These are phyloP conservation scores for Mechanitis messenoides DNA, from an alignment of 2,888 invertebrate species.

Conservation along the genomic window DNA sequence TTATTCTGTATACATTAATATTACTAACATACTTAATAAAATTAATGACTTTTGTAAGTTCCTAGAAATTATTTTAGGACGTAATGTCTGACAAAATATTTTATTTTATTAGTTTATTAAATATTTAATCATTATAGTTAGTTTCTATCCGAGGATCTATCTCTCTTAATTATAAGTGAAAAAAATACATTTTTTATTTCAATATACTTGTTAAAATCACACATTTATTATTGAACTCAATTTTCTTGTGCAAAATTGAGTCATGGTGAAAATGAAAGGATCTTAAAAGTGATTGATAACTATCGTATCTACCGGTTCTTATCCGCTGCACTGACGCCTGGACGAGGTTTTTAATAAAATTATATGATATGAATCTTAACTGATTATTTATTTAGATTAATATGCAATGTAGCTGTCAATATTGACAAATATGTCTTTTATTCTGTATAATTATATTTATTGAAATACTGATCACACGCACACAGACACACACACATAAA, in stretches of 20 bases:
- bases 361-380: background rate
- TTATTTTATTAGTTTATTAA: too few relatives aligned
- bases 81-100: too few relatives aligned
- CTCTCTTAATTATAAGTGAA: too few relatives aligned
- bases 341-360: background rate
- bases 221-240: slow-evolving; percentile 1
- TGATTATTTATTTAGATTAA: background rate
- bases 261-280: slow-evolving; percentile 11
- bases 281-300: slow-evolving; percentile 4
- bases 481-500: too few relatives aligned
- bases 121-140: too few relatives aligned
- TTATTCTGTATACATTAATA: background rate
- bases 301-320: background rate
- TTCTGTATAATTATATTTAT: too few relatives aligned
- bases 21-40: slow-evolving; percentile 8
- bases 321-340: background rate
- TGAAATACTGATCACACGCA: too few relatives aligned
- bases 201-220: background rate
- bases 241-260: slow-evolving; percentile 4
- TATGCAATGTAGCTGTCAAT: background rate
- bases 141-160: too few relatives aligned
- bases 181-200: too few relatives aligned
- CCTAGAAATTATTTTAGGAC: background rate
- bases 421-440: too few relatives aligned
- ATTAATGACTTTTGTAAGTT: background rate